A percentile compares a stretch with the other conserved stretches of the same genome.
Evolutionary conservation across 2,797 vertebrate genomes (phyloP).

Genomic region (Pantherophis vulpinus): DNA sequence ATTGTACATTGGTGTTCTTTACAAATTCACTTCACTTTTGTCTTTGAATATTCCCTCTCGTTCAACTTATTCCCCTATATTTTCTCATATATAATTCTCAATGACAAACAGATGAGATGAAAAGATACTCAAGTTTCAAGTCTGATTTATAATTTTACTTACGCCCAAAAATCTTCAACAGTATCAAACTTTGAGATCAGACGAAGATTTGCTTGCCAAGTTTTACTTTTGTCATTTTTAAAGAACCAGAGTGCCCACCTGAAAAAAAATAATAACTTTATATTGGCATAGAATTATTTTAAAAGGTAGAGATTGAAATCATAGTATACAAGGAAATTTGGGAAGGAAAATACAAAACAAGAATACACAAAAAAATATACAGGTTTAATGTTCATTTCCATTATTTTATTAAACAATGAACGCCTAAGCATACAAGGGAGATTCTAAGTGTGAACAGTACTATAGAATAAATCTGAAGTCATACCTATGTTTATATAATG

Average conservation of each 20-base stretch:
- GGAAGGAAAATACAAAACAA: neutral
- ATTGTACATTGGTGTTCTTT: neutral
- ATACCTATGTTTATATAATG: constrained; percentile 3
- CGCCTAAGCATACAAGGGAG: neutral
- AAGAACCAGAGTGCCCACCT: constrained; percentile 99
- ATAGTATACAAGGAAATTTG: neutral
- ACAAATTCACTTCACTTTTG: neutral
- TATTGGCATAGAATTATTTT: neutral
- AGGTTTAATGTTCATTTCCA: neutral
- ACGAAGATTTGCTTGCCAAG: constrained; percentile 96
- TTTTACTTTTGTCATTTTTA: constrained; percentile 99
- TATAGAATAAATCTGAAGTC: neutral
- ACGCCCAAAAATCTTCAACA: constrained; percentile 99
- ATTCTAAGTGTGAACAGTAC: neutral
- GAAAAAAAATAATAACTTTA: constrained; percentile 46
- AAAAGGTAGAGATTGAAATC: neutral
- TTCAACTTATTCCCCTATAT: neutral
- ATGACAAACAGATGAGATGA: neutral
- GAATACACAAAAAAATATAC: neutral
- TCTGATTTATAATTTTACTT: constrained; percentile 65
- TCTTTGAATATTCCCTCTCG: neutral
- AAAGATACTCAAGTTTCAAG: neutral
- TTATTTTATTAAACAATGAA: neutral
- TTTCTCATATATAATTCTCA: neutral
- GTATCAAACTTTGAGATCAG: constrained; percentile 97